These are phyloP conservation scores for Bombus superbus DNA, from an alignment of 1,140 invertebrate species.

Conservation along the genomic window DNA sequence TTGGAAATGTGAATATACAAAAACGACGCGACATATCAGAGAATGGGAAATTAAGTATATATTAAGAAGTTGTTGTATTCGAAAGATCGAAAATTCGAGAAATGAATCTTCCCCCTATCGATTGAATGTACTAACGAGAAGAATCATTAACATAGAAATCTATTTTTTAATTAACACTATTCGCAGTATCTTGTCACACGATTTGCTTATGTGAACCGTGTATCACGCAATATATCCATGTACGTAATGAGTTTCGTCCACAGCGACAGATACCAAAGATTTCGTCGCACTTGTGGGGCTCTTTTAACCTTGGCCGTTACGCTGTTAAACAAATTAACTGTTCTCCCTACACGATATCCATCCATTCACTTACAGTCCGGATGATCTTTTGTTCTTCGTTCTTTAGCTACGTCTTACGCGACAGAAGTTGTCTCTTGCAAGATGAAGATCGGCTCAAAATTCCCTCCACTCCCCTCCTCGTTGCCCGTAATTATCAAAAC, in stretches of 20 bases:
- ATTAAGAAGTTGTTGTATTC: no score
- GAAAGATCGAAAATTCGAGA: no score
- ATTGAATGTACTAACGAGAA: no score
- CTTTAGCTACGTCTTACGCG: neutral
- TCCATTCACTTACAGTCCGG: neutral
- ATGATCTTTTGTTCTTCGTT: neutral
- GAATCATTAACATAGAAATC: neutral
- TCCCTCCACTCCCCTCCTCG: neutral
- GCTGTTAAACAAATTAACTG: conserved; percentile 66
- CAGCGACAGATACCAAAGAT: conserved; percentile 6
- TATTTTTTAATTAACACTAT: no score
- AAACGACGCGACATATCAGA: no score
- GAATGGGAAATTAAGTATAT: no score
- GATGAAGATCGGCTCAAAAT: neutral
- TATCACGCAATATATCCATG: neutral
- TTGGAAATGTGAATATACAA: no score
- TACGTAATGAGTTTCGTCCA: neutral
- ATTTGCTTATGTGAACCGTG: conserved; percentile 17
- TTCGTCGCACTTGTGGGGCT: conserved; percentile 65
- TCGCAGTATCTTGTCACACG: neutral
- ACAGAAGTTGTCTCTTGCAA: no score
- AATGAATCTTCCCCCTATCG: no score
- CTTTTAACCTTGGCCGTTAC: conserved; percentile 71
- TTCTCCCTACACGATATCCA: conserved; percentile 27
- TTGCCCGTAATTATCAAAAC: neutral